Base-by-base conservation (phyloP, 2,888 invertebrate genomes). In the Cantharis rufa region DNA sequence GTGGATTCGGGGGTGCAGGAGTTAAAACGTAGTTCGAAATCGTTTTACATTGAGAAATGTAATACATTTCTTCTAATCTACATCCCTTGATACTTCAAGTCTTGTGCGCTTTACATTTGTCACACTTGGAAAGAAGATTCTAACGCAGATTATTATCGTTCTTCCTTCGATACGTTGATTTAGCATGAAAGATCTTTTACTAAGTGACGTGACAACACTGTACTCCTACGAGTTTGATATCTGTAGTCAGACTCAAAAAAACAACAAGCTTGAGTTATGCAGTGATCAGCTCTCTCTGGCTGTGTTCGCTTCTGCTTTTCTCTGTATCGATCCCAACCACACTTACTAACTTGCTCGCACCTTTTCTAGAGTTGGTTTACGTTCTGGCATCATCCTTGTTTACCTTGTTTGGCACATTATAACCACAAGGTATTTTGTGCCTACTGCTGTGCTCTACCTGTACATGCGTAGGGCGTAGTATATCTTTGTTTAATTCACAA, bases 191-290 rank as follows among this genome's bases (percentile, higher is more conserved):
- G 21, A 21, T 78, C 75, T 77, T 72, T 71, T 72, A 77, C 79
- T 70, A 61, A 63, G 61, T 74, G 79, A 81, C 75, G 76, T 77
- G 83, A 82, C 83, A 84, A 83, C 84, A 78, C 80, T 81, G 83
- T 82, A 83, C 83, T 82, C 82, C 83, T 82, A 82, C 82, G 80
- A 82, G 82, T 81, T 81, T 83, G 83, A 83, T 83, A 83, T 83
- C 82, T 82, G 81, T 82, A 83, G 83, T 81, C 82, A 80, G 80
- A 81, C 82, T 82, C 82, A 83, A 84, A 84, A 48, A 84, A 84
- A 83, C 84, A 84, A 83, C 84, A 83, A 83, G 83, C 83, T 80
- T 83, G 85, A 85, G 85, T 85, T 85, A 84, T 84, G 84, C 84
- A 84, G 83, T 84, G 85, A 84, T 85, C 84, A 84, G 82, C 82